A percentile compares a stretch with the other conserved stretches of the same genome.
phyloP scores from a whole-genome alignment of 2,797 vertebrate species.

The Megaceryle alcyon region DNA sequence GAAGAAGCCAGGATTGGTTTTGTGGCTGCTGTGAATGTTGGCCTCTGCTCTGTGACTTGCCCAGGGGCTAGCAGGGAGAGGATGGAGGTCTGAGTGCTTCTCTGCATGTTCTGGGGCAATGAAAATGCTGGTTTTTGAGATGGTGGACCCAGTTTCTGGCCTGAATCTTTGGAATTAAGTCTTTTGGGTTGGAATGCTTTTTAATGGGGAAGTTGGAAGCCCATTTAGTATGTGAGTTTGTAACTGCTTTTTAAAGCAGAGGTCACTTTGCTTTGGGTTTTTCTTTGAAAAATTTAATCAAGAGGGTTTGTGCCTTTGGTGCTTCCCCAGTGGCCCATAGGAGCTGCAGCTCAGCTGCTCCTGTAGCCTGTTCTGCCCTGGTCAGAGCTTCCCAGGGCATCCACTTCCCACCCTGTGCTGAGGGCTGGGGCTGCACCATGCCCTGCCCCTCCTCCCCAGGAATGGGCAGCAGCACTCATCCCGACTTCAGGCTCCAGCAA shows the following conservation, averaged over 20 bases:
- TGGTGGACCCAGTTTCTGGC: neutral
- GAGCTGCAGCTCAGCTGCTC: neutral
- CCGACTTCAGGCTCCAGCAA: neutral
- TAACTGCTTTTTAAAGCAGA: neutral
- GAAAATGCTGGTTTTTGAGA: neutral
- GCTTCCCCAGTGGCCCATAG: neutral
- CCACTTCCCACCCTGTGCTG: neutral
- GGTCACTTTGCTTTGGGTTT: neutral
- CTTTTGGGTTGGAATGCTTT: neutral
- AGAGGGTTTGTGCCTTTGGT: neutral
- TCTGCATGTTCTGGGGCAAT: accelerated
- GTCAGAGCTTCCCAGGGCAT: neutral
- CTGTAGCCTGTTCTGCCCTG: neutral
- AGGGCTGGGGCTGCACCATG: neutral
- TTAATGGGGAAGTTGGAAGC: neutral
- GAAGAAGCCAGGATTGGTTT: accelerated
- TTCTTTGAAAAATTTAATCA: neutral
- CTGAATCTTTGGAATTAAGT: neutral
- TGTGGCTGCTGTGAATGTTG: accelerated
- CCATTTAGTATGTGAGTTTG: neutral
- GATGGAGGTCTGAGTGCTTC: neutral
- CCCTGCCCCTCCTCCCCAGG: neutral
- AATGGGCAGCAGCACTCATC: neutral
- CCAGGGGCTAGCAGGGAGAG: neutral
- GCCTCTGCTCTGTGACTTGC: accelerated